These are phyloP conservation scores for Caloenas nicobarica DNA, from an alignment of 2,113 vertebrate species.

Conservation along the genomic window DNA sequence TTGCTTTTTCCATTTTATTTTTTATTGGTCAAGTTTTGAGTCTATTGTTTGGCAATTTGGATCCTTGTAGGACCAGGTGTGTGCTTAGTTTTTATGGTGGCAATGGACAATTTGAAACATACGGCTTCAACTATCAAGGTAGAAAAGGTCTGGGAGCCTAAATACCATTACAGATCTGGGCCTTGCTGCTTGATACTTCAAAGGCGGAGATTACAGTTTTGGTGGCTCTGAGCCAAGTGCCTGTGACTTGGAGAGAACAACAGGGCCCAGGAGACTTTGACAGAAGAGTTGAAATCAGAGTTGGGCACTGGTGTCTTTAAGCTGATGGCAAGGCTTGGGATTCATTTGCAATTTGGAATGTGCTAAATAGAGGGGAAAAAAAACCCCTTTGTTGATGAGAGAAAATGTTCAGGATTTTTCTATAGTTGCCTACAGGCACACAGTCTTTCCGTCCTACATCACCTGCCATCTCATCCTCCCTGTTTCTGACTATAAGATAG, in stretches of 20 bases:
- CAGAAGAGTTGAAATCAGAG: neutral
- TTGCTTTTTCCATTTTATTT: neutral
- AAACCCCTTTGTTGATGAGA: neutral
- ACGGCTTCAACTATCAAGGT: neutral
- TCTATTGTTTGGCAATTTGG: neutral
- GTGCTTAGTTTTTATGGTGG: neutral
- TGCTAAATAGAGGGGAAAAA: neutral
- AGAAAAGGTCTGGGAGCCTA: neutral
- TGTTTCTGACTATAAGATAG: neutral
- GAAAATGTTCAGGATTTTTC: neutral
- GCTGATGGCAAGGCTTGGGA: neutral
- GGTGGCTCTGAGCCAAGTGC: neutral
- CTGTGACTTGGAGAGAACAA: neutral
- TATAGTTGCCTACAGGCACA: neutral
- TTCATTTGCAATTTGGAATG: neutral
- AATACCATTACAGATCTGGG: neutral
- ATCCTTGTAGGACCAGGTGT: neutral
- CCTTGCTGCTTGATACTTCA: neutral
- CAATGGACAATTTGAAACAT: neutral
- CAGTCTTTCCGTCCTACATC: neutral
- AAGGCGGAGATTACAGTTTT: neutral
- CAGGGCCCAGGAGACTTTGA: neutral
- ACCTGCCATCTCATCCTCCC: neutral
- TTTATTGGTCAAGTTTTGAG: neutral
- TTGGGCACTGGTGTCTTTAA: neutral